Percentiles rank a stretch among this genome's conserved stretches.
Conservation (phyloP, 2,113 vertebrate genomes). For the Paedocypris sp. region DNA sequence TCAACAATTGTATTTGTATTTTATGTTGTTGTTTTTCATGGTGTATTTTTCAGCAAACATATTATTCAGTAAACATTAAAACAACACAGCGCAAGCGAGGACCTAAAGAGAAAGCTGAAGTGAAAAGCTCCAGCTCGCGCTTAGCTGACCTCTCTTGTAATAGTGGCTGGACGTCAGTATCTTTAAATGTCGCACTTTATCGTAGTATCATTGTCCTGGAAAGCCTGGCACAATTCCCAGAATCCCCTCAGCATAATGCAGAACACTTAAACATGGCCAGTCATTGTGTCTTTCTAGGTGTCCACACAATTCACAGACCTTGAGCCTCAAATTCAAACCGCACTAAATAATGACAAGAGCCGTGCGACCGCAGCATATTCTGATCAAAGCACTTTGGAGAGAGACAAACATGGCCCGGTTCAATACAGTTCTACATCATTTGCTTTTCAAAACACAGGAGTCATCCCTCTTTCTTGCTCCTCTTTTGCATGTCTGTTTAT, state of each 20-base stretch:
- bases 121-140: neutral
- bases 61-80: neutral
- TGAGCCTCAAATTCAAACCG: neutral
- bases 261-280: neutral
- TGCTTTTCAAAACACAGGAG: no score
- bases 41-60: no score
- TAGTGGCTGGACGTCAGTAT: neutral
- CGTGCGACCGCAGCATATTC: neutral
- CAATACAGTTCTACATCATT: no score
- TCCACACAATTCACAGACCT: slow-evolving; percentile 2
- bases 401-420: no score
- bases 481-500: no score
- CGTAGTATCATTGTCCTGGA: neutral
- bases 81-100: neutral
- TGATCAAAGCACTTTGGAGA: slow-evolving; percentile 11
- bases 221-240: slow-evolving; percentile 21
- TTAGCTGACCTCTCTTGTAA: slow-evolving; percentile 16
- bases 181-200: slow-evolving; percentile 14
- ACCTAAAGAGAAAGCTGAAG: neutral
- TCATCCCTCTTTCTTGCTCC: no score
- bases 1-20: no score
- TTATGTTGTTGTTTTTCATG: no score
- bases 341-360: slow-evolving; percentile 4
- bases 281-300: neutral
- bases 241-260: slow-evolving; percentile 7